Conservation (phyloP, 2,888 invertebrate genomes). For the Chironomus tentans region DNA sequence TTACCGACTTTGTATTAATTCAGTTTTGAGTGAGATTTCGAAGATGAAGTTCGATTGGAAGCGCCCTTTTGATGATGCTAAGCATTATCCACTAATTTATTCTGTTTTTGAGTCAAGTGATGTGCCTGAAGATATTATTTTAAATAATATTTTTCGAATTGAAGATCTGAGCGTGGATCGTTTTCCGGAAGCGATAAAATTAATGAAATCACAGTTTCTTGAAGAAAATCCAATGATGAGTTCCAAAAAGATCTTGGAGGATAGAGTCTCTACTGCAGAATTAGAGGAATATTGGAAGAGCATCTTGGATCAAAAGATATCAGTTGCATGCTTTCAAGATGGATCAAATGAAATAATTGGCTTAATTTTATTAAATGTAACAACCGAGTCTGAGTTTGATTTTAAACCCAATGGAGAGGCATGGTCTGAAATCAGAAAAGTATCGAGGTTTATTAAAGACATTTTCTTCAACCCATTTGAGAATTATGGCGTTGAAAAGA, state of each 20-base stretch:
- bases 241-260: background rate
- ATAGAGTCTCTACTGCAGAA: background rate
- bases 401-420: background rate
- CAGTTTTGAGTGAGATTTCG: background rate
- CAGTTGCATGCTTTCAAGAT: background rate
- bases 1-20: background rate
- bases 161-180: background rate
- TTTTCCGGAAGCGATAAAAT: background rate
- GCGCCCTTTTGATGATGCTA: background rate
- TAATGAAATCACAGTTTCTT: background rate
- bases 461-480: constrained; percentile 8
- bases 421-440: background rate
- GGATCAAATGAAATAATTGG: background rate
- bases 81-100: background rate
- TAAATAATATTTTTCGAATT: background rate
- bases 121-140: background rate
- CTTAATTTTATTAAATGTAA: background rate
- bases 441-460: background rate
- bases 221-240: background rate
- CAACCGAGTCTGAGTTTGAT: constrained; percentile 5
- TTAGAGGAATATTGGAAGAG: background rate
- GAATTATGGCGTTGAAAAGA: background rate
- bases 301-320: background rate
- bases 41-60: constrained; percentile 2
- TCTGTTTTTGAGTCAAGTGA: background rate